Evolutionary conservation across 2,797 vertebrate species (phyloP).

Genomic region (Peromyscus aztecus): DNA sequence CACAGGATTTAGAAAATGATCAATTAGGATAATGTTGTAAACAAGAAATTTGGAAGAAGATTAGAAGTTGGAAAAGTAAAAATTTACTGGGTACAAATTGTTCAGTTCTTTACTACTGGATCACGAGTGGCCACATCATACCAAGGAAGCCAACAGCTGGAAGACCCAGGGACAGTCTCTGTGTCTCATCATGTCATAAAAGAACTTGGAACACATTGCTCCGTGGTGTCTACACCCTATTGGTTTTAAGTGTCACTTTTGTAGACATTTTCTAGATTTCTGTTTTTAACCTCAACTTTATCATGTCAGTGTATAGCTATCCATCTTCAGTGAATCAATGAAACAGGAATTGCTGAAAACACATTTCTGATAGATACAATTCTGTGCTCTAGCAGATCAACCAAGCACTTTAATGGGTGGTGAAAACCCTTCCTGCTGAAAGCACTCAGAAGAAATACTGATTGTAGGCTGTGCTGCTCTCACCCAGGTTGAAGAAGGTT

Average conservation of each 20-base stretch:
- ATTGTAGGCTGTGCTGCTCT: no score
- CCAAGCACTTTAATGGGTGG: not conserved
- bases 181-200: not conserved
- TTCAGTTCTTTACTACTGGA: not conserved
- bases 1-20: not conserved
- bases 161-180: not conserved
- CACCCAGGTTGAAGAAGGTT: not conserved
- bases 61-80: not conserved
- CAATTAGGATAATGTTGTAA: not conserved
- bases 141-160: not conserved
- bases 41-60: not conserved
- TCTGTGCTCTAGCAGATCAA: not conserved
- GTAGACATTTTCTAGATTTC: not conserved
- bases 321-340: not conserved
- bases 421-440: not conserved
- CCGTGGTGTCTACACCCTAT: not conserved
- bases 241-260: not conserved
- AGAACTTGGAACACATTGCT: not conserved
- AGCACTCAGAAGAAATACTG: not conserved
- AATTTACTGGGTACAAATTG: not conserved
- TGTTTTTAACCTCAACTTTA: not conserved
- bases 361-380: not conserved
- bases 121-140: not conserved
- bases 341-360: not conserved
- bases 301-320: not conserved